Conservation (phyloP, 2,113 vertebrate genomes). For the Podarcis raffonei region DNA sequence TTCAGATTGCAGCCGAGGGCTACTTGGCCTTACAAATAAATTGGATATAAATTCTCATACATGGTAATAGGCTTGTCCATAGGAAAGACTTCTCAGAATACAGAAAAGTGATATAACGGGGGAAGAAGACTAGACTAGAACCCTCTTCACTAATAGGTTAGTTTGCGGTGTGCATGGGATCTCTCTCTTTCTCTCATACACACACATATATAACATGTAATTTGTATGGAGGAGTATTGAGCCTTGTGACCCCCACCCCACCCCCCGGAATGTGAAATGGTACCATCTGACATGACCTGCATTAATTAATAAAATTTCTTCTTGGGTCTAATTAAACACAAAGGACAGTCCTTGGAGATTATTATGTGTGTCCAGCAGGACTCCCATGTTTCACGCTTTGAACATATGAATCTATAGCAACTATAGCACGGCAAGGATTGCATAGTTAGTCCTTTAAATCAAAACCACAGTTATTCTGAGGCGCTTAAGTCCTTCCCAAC, state of each 20-base stretch:
- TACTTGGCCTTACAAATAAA: not conserved
- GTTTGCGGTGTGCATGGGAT: not conserved
- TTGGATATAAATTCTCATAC: no score
- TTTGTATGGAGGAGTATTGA: not conserved
- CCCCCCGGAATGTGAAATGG: no score
- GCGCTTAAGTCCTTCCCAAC: not conserved
- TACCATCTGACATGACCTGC: not conserved
- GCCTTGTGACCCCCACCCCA: not conserved
- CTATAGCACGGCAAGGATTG: not conserved
- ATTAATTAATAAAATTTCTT: not conserved
- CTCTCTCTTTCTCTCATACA: no score
- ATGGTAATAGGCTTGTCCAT: not conserved
- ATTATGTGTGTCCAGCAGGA: not conserved
- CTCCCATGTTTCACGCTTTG: not conserved
- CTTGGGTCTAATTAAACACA: not conserved
- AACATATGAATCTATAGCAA: not conserved
- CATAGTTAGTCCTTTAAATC: not conserved
- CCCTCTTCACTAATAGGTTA: not conserved
- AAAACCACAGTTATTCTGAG: not conserved
- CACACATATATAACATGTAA: no score
- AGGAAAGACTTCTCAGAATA: not conserved
- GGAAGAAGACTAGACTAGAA: not conserved
- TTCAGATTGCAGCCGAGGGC: not conserved
- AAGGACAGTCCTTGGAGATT: not conserved
- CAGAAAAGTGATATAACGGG: not conserved